Base-by-base conservation (phyloP, 2,797 vertebrate species). In the Megaceryle alcyon region DNA sequence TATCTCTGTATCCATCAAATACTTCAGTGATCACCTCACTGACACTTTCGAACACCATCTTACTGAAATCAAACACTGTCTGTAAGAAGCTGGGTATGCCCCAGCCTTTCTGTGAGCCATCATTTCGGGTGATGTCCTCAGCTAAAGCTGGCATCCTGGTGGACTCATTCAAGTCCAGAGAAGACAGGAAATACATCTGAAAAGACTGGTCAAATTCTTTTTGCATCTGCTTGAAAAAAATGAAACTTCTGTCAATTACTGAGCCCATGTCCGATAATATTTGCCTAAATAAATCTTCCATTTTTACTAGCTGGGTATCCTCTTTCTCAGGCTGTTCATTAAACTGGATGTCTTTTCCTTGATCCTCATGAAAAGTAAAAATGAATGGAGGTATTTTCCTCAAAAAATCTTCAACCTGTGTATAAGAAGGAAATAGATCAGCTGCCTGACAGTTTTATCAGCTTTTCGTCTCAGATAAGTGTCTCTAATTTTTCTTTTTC, bases 321-420 rank as follows among this genome's bases (percentile, higher is more conserved):
- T 98, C 88, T 88, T 94, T 94, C 3, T 98, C 87, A 7, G 93
- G 46, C n/a, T 96, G 97, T 96, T 98, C 97, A 23, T 97, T 97
- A 18, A 76, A 22, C 14, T 96, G 94, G 48, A 92, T 95, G 66
- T 98, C 97, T 78, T 89, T 93, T 80, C 73, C 94, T 72, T 96
- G 49, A 46, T 88, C 86, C 19, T 97, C 97, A 43, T 81, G 96
- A 56, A 97, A 95, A 44, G 98, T 97, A 76, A 99, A 98, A 66
- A 97, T 88, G 65, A 97, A 97, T 16, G 94, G 94, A 91, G 98
- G 98, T 76, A 99, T 97, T 86, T 97, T 98, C 86, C 89, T 97
- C 96, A 99, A 98, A 95, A 99, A 98, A 82, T 97, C 98, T 96
- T 98, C 98, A 65, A 99, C 98, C 99, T 99, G 93, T 37, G 13